Base-by-base conservation (phyloP, 2,797 vertebrate species). In the Schizothorax lantsangensis region DNA sequence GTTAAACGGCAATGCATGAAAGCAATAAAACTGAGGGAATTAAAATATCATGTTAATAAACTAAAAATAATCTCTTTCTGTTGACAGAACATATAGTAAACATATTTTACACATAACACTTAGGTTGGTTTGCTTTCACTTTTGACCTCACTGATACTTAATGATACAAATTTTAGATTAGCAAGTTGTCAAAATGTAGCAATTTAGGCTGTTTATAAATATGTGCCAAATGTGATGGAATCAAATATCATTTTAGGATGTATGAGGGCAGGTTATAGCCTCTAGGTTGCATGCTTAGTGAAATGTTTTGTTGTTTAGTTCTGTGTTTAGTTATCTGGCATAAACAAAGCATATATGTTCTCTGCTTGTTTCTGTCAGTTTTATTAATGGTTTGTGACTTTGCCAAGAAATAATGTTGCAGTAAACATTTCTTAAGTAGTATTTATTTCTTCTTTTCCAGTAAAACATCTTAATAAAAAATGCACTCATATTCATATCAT, bases 391-490 rank as follows among this genome's bases (percentile, higher is more conserved):
- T 54, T 54, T 54, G 30, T 54, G 30, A 52, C 47, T 21, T 52
- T 77, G 30, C 26, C 8, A 77, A 77, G 30, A 54, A 77, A 77
- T 21, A 12, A 54, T 77, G 10, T 52, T 36, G 30, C 49, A 77
- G 12, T 77, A 23, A 54, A 36, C 49, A 52, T 77, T 77, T 77
- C 49, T 54, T 54, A 36, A 77, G 73, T 52, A 6, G 26, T 77
- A 36, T 36, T 33, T 68, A 33, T 66, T 15, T 68, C 12, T 17
- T 68, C 1, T 36, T 68, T 68, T 36, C 14, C 14, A 36, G 64
- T 68, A 9, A 68, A 36, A 17, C 64, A 17, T 68, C 14, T 36
- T 6, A 66, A 66, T 17, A 15, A 2, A 2, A 66, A 68, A 68
- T 36, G 15, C 4, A 36, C 30, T 33, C 6, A 59, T 11, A 59